Conservation (phyloP, 1,140 invertebrate species). For the Matsumurasca onukii region DNA sequence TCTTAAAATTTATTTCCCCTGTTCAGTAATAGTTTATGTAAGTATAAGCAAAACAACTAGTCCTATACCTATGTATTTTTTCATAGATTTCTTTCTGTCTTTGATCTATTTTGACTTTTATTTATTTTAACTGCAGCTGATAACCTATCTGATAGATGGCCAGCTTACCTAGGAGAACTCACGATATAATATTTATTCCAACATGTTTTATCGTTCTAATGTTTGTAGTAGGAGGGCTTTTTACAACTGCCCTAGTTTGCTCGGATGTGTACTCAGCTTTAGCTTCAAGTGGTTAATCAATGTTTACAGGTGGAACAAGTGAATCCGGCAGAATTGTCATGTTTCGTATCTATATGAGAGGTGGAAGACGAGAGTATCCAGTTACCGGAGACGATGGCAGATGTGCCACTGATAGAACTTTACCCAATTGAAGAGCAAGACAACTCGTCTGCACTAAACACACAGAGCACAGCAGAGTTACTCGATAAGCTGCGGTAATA, state of each 20-base stretch:
- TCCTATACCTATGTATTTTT: no score
- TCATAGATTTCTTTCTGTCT: no score
- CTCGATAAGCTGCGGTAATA: conserved; percentile 2
- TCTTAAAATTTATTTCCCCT: conserved; percentile 5
- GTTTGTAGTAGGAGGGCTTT: no score
- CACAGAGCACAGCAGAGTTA: not conserved
- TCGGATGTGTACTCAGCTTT: no score
- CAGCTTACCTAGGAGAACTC: not conserved
- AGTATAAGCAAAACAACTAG: no score
- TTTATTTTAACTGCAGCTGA: not conserved
- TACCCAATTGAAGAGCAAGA: conserved; percentile 10
- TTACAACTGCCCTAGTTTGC: no score
- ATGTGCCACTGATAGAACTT: conserved; percentile 10
- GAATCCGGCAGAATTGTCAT: not conserved
- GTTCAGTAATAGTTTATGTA: not conserved
- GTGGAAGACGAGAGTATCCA: not conserved
- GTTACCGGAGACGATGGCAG: not conserved
- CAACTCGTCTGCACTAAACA: not conserved
- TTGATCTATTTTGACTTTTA: not conserved
- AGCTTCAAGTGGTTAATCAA: no score
- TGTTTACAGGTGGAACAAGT: conserved; percentile 1
- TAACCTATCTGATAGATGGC: not conserved
- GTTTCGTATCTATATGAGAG: not conserved
- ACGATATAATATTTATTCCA: not conserved
- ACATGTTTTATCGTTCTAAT: not conserved